phyloP scores from a whole-genome alignment of 2,888 invertebrate genomes.

The Fissipunctia ypsillon region DNA sequence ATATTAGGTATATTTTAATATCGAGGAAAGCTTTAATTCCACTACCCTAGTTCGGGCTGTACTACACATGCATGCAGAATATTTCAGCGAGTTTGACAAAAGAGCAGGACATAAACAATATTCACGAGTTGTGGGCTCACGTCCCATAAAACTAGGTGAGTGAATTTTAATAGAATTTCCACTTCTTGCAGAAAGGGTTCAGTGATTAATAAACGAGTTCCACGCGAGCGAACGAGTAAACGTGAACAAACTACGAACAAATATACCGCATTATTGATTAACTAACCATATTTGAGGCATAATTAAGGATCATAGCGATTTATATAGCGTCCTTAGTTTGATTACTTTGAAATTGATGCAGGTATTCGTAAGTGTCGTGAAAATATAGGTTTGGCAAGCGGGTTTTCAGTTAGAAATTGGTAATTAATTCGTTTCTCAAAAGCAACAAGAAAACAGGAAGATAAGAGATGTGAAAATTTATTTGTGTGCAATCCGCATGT shows the following conservation, averaged over 20 bases:
- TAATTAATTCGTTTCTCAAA: not conserved
- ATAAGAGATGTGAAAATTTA: too few species aligned
- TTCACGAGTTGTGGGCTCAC: conserved; percentile 45
- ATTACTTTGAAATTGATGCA: conserved; percentile 7
- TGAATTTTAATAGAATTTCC: conserved; percentile 60
- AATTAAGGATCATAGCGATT: not conserved
- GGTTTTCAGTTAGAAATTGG: not conserved
- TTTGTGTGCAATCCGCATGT: not conserved
- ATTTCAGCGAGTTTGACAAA: conserved; percentile 24
- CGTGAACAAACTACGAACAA: conserved; percentile 32
- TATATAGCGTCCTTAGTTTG: conserved; percentile 3
- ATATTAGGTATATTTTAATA: conserved; percentile 9
- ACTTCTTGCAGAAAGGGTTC: conserved; percentile 46
- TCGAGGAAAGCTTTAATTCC: not conserved
- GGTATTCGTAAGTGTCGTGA: not conserved
- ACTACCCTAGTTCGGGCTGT: not conserved
- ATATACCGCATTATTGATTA: conserved; percentile 4
- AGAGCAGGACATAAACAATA: conserved; percentile 42
- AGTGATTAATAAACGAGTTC: conserved; percentile 53
- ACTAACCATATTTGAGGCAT: not conserved
- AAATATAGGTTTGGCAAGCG: not conserved
- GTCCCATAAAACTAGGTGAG: conserved; percentile 37
- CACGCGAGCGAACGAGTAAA: conserved; percentile 41
- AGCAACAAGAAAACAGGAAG: not conserved
- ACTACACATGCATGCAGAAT: conserved; percentile 18